Percentiles rank a stretch among this genome's conserved stretches.
phyloP scores from a whole-genome alignment of 92 coral and sea anemone genomes.

The Palythoa grandis region DNA sequence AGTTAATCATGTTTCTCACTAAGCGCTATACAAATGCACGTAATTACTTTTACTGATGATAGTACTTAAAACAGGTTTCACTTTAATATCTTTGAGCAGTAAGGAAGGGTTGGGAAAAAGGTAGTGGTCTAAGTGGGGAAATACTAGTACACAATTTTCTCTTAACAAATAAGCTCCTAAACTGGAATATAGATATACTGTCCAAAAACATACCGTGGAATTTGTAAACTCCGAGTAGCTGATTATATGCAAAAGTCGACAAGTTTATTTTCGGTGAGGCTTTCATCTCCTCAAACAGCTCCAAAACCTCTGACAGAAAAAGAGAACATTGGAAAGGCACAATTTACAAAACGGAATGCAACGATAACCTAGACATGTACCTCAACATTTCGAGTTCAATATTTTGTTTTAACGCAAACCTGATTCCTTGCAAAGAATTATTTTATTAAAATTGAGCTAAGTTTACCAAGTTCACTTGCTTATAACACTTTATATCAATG shows the following conservation, averaged over 20 bases:
- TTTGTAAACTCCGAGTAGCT: slow-evolving; percentile 39
- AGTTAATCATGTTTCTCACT: no score
- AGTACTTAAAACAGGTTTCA: background rate
- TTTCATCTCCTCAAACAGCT: slow-evolving; percentile 28
- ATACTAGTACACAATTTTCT: background rate
- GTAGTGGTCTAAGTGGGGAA: no score
- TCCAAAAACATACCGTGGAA: slow-evolving; percentile 36
- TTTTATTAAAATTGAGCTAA: no score
- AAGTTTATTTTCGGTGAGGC: background rate
- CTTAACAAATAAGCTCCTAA: background rate
- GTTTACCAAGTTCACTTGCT: no score
- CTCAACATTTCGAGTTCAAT: no score
- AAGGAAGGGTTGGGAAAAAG: no score
- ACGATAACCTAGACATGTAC: no score
- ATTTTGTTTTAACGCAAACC: no score
- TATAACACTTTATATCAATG: no score
- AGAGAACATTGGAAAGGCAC: background rate
- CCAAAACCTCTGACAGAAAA: slow-evolving; percentile 18
- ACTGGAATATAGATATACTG: background rate
- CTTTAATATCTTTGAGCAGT: no score
- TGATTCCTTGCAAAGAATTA: no score
- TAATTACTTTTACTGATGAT: background rate
- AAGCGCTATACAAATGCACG: no score
- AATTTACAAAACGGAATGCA: background rate
- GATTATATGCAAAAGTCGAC: slow-evolving; percentile 29